phyloP scores from a whole-genome alignment of 1,140 invertebrate genomes.

The Bradysia coprophila region DNA sequence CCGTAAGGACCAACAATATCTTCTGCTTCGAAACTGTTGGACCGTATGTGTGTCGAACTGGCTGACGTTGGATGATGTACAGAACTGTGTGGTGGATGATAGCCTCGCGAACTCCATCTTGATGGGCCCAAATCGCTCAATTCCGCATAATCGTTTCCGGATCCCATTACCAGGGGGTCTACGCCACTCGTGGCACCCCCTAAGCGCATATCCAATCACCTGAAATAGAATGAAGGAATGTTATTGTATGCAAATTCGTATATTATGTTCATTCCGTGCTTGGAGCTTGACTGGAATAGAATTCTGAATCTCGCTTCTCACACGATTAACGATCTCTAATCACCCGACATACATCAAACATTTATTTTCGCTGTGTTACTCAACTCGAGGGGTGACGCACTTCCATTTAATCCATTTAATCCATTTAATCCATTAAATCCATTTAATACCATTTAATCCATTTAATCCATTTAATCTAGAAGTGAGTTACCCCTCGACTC shows the following conservation, averaged over 20 bases:
- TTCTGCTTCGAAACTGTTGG: constrained; percentile 23
- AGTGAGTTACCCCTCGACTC: no score
- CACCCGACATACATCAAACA: no score
- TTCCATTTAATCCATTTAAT: no score
- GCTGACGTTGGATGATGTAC: neutral
- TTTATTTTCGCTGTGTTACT: no score
- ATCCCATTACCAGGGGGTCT: constrained; percentile 25
- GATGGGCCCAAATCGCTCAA: constrained; percentile 25
- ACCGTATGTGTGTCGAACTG: constrained; percentile 13
- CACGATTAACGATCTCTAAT: no score
- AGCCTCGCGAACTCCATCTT: constrained; percentile 19
- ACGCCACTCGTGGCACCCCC: constrained; percentile 15
- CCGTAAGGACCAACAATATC: constrained; percentile 7
- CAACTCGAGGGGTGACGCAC: no score
- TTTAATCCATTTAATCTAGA: no score
- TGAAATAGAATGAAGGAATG: constrained; percentile 4
- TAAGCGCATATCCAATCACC: constrained; percentile 22
- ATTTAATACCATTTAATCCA: no score
- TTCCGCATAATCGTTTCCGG: constrained; percentile 26
- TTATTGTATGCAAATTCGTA: neutral
- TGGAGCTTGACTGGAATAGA: no score
- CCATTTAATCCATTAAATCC: no score
- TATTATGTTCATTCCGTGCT: no score
- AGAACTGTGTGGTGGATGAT: constrained; percentile 15
- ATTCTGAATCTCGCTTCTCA: no score